A percentile compares a stretch with the other conserved stretches of the same genome.
Conservation (phyloP, 2,888 invertebrate species). For the Ganaspis brasiliensis region DNA sequence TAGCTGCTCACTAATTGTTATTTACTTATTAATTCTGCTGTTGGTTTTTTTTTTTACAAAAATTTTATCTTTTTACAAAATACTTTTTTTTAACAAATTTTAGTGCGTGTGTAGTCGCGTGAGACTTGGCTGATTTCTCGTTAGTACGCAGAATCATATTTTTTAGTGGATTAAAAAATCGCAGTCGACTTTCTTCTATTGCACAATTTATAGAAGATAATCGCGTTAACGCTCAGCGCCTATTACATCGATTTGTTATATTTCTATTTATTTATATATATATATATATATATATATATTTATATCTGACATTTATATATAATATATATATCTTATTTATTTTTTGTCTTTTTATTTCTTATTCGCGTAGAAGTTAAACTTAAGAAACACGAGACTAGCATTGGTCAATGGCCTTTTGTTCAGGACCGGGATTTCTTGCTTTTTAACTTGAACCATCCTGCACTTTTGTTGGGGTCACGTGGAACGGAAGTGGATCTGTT, state of each 20-base stretch:
- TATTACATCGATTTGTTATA: slow-evolving; percentile 53
- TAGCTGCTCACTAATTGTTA: slow-evolving; percentile 34
- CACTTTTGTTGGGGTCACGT: slow-evolving; percentile 87
- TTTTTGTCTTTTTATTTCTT: slow-evolving; percentile 29
- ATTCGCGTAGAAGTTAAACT: slow-evolving; percentile 60
- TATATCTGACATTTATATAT: slow-evolving; percentile 39
- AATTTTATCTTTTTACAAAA: slow-evolving; percentile 48
- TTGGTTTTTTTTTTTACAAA: slow-evolving; percentile 40
- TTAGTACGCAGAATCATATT: slow-evolving; percentile 34
- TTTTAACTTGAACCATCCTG: slow-evolving; percentile 88
- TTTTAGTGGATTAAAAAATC: slow-evolving; percentile 35
- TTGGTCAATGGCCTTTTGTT: slow-evolving; percentile 78
- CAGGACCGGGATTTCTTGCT: slow-evolving; percentile 80
- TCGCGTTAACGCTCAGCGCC: slow-evolving; percentile 49
- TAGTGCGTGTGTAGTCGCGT: slow-evolving; percentile 22
- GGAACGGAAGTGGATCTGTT: slow-evolving; percentile 88
- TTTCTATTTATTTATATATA: too few relatives aligned
- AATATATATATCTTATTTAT: slow-evolving; percentile 33
- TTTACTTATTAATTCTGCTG: not conserved
- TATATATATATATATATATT: slow-evolving; percentile 46
- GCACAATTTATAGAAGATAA: slow-evolving; percentile 40
- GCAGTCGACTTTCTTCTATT: slow-evolving; percentile 36
- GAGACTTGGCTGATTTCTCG: slow-evolving; percentile 26
- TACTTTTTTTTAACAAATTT: slow-evolving; percentile 6
- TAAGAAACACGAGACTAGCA: slow-evolving; percentile 80